Conservation (phyloP, 2,888 invertebrate genomes). For the Drosophila testacea region DNA sequence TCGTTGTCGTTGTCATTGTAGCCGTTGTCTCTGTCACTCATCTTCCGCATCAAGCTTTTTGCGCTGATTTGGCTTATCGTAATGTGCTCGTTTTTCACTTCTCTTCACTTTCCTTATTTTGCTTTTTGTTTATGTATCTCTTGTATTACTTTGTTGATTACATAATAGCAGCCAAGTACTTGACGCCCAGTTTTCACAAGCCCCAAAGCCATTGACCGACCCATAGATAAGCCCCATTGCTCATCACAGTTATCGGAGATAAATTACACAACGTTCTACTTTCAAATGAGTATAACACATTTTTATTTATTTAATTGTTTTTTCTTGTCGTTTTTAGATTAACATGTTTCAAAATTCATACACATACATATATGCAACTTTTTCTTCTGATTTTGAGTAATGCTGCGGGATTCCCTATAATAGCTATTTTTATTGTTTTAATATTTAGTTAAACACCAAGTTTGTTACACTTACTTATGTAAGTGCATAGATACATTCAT, state of each 20-base stretch:
- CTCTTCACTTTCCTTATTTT: neutral
- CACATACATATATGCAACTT: constrained; percentile 38
- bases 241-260: constrained; percentile 13
- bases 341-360: constrained; percentile 70
- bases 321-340: constrained; percentile 50
- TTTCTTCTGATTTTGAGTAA: constrained; percentile 47
- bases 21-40: constrained; percentile 46
- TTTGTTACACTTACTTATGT: constrained; percentile 24
- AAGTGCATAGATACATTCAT: constrained; percentile 56
- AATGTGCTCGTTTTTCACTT: constrained; percentile 3
- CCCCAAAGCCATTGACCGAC: constrained; percentile 16
- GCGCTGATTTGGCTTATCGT: constrained; percentile 65
- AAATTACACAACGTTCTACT: constrained; percentile 39
- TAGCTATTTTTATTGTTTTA: constrained; percentile 41
- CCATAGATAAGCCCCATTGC: constrained; percentile 52
- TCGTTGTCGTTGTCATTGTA: constrained; percentile 17
- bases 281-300: constrained; percentile 42
- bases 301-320: constrained; percentile 46
- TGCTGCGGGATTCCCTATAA: constrained; percentile 57
- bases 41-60: constrained; percentile 65
- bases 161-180: constrained; percentile 52
- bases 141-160: constrained; percentile 44
- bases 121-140: constrained; percentile 40
- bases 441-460: constrained; percentile 53
- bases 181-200: constrained; percentile 58